Base-by-base conservation (phyloP, 2,113 vertebrate species). In the Hydrochoerus hydrochaeris region DNA sequence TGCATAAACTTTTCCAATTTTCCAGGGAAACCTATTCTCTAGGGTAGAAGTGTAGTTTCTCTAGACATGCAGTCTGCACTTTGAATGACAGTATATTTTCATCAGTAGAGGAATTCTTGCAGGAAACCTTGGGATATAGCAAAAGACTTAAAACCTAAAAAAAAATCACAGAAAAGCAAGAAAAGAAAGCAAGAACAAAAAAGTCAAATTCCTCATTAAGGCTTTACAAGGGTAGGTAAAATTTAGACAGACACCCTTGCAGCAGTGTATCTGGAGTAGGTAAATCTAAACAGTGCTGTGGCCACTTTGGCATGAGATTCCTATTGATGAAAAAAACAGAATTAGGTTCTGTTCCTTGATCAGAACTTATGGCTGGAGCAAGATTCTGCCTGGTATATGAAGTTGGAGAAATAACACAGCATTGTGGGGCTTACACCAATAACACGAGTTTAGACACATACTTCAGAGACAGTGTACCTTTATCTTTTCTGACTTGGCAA, bases 1-100 rank as follows among this genome's bases (percentile, higher is more conserved):
- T 44, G 28, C 32, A 82, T 67, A 90, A 85, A n/a, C 44, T 94
- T 95, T 46, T 82, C 28, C 67, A 49, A 77, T 95, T 94, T 95
- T 77, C 17, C 60, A 54, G 30, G 35, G 60, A 90, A 83, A 82
- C 49, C 24, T 57, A 32, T 78, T 97, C 63, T 6, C 46, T 91
- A 30, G 28, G 22, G 28, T 38, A 83, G 32, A 93, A 24, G 3
- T 86, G 30, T 30, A 49, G 19, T 89, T 96, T 87, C 54, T 91
- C 41, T 2, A 49, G 58, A 88, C 16, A 54, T 71, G 78, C 52
- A 89, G 7, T 81, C n/a, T 85, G 11, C 83, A 88, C 12, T 60
- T 52, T 73, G 20, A 81, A 52, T 92, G 30, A 86, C 88, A 73
- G 17, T 73, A 7, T 9, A 41, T 87, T 95, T 88, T 54, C n/a